Base-by-base conservation (phyloP, 2,888 invertebrate species). In the Sipha maydis region DNA sequence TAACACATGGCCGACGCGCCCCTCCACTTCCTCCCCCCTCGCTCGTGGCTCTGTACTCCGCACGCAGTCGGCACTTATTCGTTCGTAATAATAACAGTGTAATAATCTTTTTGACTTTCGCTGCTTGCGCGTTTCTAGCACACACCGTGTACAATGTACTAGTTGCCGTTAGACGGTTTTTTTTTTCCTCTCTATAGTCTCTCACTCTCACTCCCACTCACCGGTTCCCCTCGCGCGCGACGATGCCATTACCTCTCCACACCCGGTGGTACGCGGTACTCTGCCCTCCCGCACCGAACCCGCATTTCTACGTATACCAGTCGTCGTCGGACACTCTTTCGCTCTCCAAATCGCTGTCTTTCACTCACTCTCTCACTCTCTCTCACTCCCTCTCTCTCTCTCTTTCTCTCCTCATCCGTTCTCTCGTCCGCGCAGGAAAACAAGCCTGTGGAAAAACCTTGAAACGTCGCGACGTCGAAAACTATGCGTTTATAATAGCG, bases 1-100 rank as follows among this genome's bases (percentile, higher is more conserved):
- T 31, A 88, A 79, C 86, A 88, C 86, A 88, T 88, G 86, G 86
- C 86, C 86, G 41, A 88, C 80, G 86, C 67, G 77, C 61, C 75
- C 75, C 83, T 67, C 67, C 25, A 25, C 75, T 38, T 21, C 41
- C 3, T 28, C n/a, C 8, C 71, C 7, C 41, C 54, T 21, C 71
- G 2, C 56, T 38, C 34, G 34, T 34, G 4, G 34, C 4, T 34
- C 4, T 34, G 34, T 34, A 34, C 34, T 34, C 9, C 54, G 28
- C 31, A 14, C 34, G 41, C 54, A n/a, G 1, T 67, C 76, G 1
- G 17, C 48, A 3, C 80, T 56, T 71, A 8, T 9, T 69, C n/a
- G 25, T n/a, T 61, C 19, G 21, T 31, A 79, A 28, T 84, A 84
- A 84, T 84, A 61, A 61, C 76, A 28, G n/a, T 69, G 69, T n/a